Percentiles rank a stretch among this genome's conserved stretches.
Evolutionary conservation across 2,888 invertebrate genomes (phyloP).

Genomic region (Crematogaster levior): DNA sequence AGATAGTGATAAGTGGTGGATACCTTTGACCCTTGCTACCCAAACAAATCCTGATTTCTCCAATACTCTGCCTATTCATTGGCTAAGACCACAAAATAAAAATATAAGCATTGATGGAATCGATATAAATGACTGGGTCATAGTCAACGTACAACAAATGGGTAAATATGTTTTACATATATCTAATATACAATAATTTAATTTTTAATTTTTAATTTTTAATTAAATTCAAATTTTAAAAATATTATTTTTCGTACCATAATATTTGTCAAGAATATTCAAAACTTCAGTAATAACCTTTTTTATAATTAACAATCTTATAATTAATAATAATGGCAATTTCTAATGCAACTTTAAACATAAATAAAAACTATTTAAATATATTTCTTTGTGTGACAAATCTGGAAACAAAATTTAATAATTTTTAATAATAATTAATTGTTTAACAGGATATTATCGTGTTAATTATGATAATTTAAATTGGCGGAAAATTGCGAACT

Average conservation of each 20-base stretch:
- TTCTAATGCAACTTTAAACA: neutral
- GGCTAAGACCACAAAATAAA: constrained; percentile 56
- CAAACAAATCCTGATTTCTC: constrained; percentile 57
- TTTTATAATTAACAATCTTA: neutral
- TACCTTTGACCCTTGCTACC: constrained; percentile 77
- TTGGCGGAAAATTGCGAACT: constrained; percentile 88
- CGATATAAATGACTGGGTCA: constrained; percentile 86
- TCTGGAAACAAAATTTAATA: neutral
- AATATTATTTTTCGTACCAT: neutral
- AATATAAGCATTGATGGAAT: constrained; percentile 55
- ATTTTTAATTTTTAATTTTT: too few relatives aligned
- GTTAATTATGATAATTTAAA: constrained; percentile 89
- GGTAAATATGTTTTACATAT: constrained; percentile 83
- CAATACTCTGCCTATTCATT: constrained; percentile 58
- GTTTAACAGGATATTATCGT: constrained; percentile 75
- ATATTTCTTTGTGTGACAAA: neutral
- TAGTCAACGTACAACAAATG: constrained; percentile 88
- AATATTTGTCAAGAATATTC: neutral
- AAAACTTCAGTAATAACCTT: neutral
- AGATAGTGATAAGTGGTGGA: constrained; percentile 69
- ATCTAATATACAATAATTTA: neutral
- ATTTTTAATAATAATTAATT: neutral
- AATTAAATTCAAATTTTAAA: neutral
- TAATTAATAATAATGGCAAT: neutral
- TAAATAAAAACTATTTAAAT: neutral